These are phyloP conservation scores for Andrena bucephala DNA, from an alignment of 2,888 invertebrate genomes.

Conservation along the genomic window DNA sequence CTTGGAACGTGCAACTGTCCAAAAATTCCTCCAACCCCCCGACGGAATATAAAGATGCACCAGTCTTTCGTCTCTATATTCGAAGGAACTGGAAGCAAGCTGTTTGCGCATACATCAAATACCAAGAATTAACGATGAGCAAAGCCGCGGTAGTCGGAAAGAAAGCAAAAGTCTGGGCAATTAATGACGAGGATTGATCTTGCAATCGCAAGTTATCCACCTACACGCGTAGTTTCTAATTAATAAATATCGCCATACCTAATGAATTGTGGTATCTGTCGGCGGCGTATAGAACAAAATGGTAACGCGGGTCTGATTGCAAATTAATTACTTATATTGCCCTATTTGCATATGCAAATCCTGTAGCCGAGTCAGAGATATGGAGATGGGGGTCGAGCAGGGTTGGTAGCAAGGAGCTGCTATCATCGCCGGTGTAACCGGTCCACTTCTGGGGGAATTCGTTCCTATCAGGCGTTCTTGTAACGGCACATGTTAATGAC, in stretches of 20 bases:
- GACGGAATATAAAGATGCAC: too few species aligned
- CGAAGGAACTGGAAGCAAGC: too few species aligned
- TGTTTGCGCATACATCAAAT: too few species aligned
- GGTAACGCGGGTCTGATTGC: conserved; percentile 80
- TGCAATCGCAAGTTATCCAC: conserved; percentile 57
- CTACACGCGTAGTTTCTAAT: conserved; percentile 57
- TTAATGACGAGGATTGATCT: conserved; percentile 61
- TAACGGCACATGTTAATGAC: conserved; percentile 71
- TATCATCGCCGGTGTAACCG: conserved; percentile 57
- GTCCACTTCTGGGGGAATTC: conserved; percentile 70
- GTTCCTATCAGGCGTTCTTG: conserved; percentile 68
- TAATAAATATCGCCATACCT: conserved; percentile 80
- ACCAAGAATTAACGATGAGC: not conserved
- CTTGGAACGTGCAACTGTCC: too few species aligned
- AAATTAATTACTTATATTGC: conserved; percentile 84
- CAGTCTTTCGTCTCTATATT: too few species aligned
- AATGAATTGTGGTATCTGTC: conserved; percentile 82
- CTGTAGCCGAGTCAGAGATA: conserved; percentile 59
- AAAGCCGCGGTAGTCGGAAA: not conserved
- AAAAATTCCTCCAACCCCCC: too few species aligned
- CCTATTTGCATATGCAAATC: conserved; percentile 84
- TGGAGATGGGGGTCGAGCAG: conserved; percentile 41
- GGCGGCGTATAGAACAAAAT: conserved; percentile 71
- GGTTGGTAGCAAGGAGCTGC: conserved; percentile 60
- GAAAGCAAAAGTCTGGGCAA: conserved; percentile 30